Percentiles rank a stretch among this genome's conserved stretches.
These are phyloP conservation scores for Polydesmus complanatus DNA, from an alignment of 2,888 invertebrate genomes.

Conservation along the genomic window DNA sequence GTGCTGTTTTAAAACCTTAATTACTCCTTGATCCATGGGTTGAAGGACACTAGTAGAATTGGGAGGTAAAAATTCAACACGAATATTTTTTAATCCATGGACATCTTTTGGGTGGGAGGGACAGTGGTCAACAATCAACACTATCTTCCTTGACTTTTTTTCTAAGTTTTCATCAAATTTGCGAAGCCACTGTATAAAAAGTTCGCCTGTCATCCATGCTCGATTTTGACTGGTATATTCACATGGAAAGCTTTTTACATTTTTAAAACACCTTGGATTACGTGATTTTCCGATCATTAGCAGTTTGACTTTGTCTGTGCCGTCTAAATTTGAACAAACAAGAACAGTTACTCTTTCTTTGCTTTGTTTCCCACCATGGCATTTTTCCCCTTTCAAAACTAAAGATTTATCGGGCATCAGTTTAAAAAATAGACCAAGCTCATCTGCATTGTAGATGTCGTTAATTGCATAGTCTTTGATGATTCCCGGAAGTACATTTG, in stretches of 20 bases:
- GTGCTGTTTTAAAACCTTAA: background rate
- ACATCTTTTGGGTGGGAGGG: background rate
- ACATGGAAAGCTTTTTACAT: slow-evolving; percentile 14
- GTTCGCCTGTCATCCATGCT: slow-evolving; percentile 19
- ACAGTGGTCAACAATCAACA: slow-evolving; percentile 5
- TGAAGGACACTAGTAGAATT: background rate
- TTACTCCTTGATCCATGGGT: slow-evolving; percentile 8
- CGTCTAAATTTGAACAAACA: slow-evolving; percentile 19
- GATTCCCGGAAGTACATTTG: no score
- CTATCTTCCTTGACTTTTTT: background rate
- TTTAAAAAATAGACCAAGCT: slow-evolving; percentile 20
- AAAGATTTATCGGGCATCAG: slow-evolving; percentile 19
- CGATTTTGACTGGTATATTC: slow-evolving; percentile 16
- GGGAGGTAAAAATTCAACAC: no score
- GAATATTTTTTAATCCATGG: background rate
- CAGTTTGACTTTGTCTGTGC: slow-evolving; percentile 21
- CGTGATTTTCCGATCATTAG: slow-evolving; percentile 19
- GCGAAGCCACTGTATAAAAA: slow-evolving; percentile 18
- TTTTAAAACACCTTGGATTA: slow-evolving; percentile 19
- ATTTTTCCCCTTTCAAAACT: slow-evolving; percentile 12
- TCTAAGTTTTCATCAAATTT: background rate
- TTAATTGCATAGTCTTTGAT: no score
- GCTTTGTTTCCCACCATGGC: slow-evolving; percentile 18
- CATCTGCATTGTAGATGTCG: slow-evolving; percentile 22
- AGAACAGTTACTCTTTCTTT: slow-evolving; percentile 21